Percentiles rank a stretch among this genome's conserved stretches.
These are phyloP conservation scores for Indicator indicator DNA, from an alignment of 2,113 vertebrate genomes.

Conservation along the genomic window DNA sequence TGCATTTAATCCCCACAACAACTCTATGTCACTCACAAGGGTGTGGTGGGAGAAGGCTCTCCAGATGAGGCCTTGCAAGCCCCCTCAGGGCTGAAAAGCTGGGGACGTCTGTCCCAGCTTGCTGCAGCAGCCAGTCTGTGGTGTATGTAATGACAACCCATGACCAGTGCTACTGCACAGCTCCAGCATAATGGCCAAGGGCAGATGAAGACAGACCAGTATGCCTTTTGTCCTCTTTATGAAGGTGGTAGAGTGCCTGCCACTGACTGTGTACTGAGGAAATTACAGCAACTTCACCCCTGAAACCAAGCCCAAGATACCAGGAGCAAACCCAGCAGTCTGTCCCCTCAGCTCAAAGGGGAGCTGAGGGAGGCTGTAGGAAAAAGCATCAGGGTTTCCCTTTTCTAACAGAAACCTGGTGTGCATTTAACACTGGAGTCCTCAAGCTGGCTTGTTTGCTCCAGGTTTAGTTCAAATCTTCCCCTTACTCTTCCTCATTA, in stretches of 20 bases:
- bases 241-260: background rate
- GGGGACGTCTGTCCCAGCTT: background rate
- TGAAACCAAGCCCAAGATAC: background rate
- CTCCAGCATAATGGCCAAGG: accelerated
- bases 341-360: background rate
- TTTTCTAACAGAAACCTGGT: background rate
- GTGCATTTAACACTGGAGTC: background rate
- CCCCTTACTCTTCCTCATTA: background rate
- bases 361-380: background rate
- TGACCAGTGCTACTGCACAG: background rate
- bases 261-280: background rate
- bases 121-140: background rate
- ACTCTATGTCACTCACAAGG: accelerated
- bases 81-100: background rate
- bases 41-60: background rate
- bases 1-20: background rate
- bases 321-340: background rate
- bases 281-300: background rate
- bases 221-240: background rate
- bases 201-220: background rate
- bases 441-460: background rate
- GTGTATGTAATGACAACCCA: background rate
- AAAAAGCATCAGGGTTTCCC: background rate
- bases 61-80: background rate
- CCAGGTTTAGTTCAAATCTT: background rate